Percentiles rank a stretch among this genome's conserved stretches.
Conservation (phyloP, 2,113 vertebrate genomes). For the Sinocyclocheilus grahami region DNA sequence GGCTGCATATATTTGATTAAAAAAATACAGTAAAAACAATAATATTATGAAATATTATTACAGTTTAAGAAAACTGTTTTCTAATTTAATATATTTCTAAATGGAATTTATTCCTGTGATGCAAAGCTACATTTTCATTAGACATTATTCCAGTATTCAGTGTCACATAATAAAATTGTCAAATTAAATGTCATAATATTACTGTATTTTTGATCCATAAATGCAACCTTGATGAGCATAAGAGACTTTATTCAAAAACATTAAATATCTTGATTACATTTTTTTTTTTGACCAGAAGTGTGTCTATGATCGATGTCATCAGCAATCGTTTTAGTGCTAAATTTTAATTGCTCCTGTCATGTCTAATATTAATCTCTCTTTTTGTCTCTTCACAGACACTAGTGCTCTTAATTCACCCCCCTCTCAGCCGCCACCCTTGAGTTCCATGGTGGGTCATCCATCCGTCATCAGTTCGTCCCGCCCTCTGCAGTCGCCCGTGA, state of each 20-base stretch:
- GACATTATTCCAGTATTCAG: background rate
- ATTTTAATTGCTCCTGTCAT: background rate
- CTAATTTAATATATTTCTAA: background rate
- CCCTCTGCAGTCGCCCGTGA: constrained; percentile 71
- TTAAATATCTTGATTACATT: background rate
- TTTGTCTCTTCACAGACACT: constrained; percentile 66
- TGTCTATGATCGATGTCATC: background rate
- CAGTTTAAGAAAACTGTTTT: too few relatives aligned
- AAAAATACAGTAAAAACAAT: too few relatives aligned
- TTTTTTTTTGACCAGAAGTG: background rate
- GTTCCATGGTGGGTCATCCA: constrained; percentile 75
- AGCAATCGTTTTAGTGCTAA: background rate
- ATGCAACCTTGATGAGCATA: too few relatives aligned
- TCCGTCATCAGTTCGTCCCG: constrained; percentile 78
- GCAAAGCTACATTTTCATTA: background rate
- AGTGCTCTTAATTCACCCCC: constrained; percentile 72
- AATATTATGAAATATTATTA: too few relatives aligned
- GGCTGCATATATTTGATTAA: too few relatives aligned
- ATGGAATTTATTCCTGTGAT: background rate
- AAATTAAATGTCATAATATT: too few relatives aligned
- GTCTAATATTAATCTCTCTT: background rate
- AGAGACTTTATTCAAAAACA: too few relatives aligned
- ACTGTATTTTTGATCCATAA: too few relatives aligned
- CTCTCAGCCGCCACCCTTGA: constrained; percentile 67
- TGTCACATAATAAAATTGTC: too few relatives aligned